These are phyloP conservation scores for Heterodera filipjevi DNA, from an alignment of 2,888 invertebrate genomes.

Conservation along the genomic window DNA sequence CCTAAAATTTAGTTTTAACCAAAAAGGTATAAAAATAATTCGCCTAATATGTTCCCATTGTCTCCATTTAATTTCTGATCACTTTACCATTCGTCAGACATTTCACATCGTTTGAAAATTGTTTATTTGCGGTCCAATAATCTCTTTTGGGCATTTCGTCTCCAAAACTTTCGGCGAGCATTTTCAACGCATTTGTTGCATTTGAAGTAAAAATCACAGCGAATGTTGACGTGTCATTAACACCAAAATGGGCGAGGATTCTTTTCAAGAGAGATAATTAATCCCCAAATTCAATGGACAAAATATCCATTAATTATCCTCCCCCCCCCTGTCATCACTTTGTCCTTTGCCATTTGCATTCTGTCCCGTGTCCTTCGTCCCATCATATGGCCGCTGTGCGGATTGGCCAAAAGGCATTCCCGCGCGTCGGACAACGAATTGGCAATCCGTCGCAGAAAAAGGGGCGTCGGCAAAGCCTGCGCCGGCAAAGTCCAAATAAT, in stretches of 20 bases:
- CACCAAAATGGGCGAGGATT: not conserved
- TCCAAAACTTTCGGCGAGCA: conserved; percentile 80
- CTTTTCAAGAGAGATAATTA: not conserved
- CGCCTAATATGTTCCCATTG: too few species aligned
- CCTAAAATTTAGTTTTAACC: too few species aligned
- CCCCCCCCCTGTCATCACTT: conserved; percentile 24
- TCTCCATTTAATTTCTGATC: too few species aligned
- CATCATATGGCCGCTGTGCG: conserved; percentile 78
- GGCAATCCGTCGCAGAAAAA: conserved; percentile 26
- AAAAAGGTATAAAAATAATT: too few species aligned
- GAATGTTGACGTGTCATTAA: not conserved
- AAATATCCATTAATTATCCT: not conserved
- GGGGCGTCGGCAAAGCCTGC: conserved; percentile 26
- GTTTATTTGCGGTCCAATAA: not conserved
- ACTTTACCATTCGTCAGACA: not conserved
- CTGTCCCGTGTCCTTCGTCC: conserved; percentile 82
- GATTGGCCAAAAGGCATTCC: conserved; percentile 75
- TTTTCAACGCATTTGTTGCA: conserved; percentile 83
- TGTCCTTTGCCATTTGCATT: conserved; percentile 16
- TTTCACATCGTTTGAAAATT: not conserved
- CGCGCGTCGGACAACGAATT: conserved; percentile 1
- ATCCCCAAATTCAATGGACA: not conserved
- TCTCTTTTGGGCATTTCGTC: not conserved
- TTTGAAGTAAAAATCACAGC: conserved; percentile 87
- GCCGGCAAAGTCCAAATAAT: conserved; percentile 40